Evolutionary conservation across 2,797 vertebrate species (phyloP).

Genomic region (Pangasius larnaudii): DNA sequence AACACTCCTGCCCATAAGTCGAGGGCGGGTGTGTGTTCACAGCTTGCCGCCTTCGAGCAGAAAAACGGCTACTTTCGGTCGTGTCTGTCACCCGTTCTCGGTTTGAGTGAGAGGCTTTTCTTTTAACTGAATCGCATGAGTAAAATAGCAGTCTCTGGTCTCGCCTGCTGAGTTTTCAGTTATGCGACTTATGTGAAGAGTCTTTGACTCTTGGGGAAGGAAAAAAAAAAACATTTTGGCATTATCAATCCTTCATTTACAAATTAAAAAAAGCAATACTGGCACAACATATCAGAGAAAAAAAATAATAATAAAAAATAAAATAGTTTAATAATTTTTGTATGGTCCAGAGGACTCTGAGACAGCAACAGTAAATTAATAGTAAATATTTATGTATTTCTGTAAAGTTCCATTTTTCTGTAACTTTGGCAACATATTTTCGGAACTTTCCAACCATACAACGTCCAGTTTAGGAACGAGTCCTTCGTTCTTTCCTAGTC

Average conservation of each 20-base stretch:
- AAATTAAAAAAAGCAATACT: constrained; percentile 72
- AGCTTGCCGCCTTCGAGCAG: constrained; percentile 69
- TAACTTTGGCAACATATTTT: constrained; percentile 73
- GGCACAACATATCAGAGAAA: constrained; percentile 71
- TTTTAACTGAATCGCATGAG: constrained; percentile 54
- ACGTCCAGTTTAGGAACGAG: constrained; percentile 54
- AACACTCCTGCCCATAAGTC: constrained; percentile 39
- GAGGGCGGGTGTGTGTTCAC: constrained; percentile 39
- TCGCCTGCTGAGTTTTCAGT: constrained; percentile 69
- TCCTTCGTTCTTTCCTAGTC: constrained; percentile 54
- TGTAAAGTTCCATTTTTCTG: constrained; percentile 63
- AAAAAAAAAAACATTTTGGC: constrained; percentile 55
- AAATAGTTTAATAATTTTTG: constrained; percentile 66
- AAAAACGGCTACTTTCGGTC: constrained; percentile 80
- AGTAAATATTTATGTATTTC: constrained; percentile 60
- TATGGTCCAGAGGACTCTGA: constrained; percentile 70
- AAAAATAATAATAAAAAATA: constrained; percentile 57
- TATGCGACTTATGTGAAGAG: constrained; percentile 55
- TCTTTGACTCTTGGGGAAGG: constrained; percentile 41
- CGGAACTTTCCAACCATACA: constrained; percentile 61
- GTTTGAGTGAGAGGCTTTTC: constrained; percentile 72
- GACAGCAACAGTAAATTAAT: constrained; percentile 67
- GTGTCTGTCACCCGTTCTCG: constrained; percentile 67
- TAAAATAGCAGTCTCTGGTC: constrained; percentile 66
- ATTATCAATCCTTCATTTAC: constrained; percentile 68